Evolutionary conservation across 2,888 invertebrate species (phyloP), one percentile per base, ranked within the genome.

Genomic region (Quadroppia sp.): DNA sequence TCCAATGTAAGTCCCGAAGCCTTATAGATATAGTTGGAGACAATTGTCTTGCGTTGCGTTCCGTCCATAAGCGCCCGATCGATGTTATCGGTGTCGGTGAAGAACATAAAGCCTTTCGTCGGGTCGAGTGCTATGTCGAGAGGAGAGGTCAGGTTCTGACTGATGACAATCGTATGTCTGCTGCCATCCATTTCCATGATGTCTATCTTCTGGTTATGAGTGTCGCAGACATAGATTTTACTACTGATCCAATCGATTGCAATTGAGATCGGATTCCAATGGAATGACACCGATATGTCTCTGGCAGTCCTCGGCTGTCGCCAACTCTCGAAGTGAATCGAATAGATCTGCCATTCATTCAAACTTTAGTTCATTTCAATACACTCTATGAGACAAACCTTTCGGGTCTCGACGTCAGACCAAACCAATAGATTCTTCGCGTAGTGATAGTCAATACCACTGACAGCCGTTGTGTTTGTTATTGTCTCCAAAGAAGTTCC

Each of bases 241-340:
- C 94, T 91, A 0, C 94, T 94, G 59, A 98, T 89, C 94, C 97
- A 99, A 84, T 98, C 98, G 20, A 97, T 90, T 11, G 98, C 96
- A 71, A 98, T 82, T 0, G 94, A 90, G 0, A 92, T 90, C 0
- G 94, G 94, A 0, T 91, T 87, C 93, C 94, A 94, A 0, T 91
- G 90, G 0, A 91, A 92, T 0, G 92, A 88, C 40, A 91, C 84
- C 0, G 88, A 85, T 77, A 92, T 88, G 80, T 76, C 77, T 30
- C 53, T 70, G 48, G 75, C 53, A 25, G 74, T 67, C 15, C 69
- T 6, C 30, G 30, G 50, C 40, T 71, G 50, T 11, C 53, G 36
- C 32, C 71, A 70, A 25, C 64, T 76, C 30, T 76, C 77, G 7
- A 75, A 75, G 56, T 76, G 74, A 23, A 76, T 73, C 30, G 76